Percentiles rank a stretch among this genome's conserved stretches.
phyloP scores from a whole-genome alignment of 2,888 invertebrate genomes.

The Melipona bicolor region DNA sequence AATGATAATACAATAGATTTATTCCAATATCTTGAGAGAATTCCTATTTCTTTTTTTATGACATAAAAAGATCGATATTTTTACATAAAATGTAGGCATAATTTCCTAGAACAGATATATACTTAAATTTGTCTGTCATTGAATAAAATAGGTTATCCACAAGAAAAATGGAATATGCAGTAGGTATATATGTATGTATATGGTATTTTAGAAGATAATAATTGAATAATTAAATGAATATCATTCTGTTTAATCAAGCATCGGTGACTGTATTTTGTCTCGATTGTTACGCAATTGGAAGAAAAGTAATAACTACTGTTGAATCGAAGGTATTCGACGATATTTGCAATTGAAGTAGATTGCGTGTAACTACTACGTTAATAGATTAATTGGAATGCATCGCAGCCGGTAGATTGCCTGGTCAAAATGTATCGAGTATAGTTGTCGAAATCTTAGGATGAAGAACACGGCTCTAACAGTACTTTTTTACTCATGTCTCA shows the following conservation, averaged over 20 bases:
- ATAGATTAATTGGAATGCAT: constrained; percentile 77
- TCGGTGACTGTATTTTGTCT: not conserved
- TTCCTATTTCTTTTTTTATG: too few species aligned
- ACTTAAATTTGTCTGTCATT: not conserved
- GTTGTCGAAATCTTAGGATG: constrained; percentile 73
- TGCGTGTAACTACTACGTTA: constrained; percentile 72
- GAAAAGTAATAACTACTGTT: constrained; percentile 43
- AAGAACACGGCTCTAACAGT: constrained; percentile 67
- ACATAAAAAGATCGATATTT: too few species aligned
- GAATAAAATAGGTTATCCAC: not conserved
- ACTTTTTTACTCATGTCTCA: constrained; percentile 67
- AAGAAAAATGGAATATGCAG: not conserved
- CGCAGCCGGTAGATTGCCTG: constrained; percentile 44
- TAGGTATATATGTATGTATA: not conserved
- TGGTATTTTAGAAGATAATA: not conserved
- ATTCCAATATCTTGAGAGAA: too few species aligned
- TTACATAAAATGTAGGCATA: too few species aligned
- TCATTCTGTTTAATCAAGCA: not conserved
- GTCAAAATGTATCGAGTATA: constrained; percentile 52
- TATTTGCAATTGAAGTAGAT: constrained; percentile 76
- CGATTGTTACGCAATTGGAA: constrained; percentile 53
- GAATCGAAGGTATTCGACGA: constrained; percentile 57
- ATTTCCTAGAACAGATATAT: too few species aligned
- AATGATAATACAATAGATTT: too few species aligned
- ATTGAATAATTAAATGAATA: not conserved